Evolutionary conservation across 2,888 invertebrate genomes (phyloP).

Genomic region (Leptarthrus brevirostris): DNA sequence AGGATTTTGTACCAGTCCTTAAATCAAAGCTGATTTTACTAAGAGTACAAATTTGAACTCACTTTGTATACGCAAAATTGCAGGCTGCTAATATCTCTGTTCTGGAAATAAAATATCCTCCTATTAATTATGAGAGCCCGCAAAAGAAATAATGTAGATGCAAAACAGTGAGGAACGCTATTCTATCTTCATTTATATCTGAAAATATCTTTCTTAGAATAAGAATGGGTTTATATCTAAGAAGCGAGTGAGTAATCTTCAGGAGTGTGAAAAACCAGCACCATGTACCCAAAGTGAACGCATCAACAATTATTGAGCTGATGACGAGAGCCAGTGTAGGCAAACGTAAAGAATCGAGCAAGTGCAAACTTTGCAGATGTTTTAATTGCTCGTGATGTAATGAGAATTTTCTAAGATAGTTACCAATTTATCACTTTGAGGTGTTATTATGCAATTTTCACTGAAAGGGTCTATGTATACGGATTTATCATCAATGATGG

Average conservation of each 20-base stretch:
- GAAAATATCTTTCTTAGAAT: constrained; percentile 7
- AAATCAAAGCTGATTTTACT: too few species aligned
- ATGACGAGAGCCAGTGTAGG: constrained; percentile 26
- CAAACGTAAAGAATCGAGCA: constrained; percentile 21
- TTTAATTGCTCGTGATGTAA: constrained; percentile 38
- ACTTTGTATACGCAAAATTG: too few species aligned
- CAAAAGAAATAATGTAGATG: background rate
- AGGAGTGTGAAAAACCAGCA: constrained; percentile 27
- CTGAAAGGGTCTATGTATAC: background rate
- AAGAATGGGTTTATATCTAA: background rate
- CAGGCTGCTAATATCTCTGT: constrained; percentile 32
- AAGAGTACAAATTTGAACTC: too few species aligned
- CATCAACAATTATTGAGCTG: constrained; percentile 30
- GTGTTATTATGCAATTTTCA: constrained; percentile 43
- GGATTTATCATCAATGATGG: constrained; percentile 20
- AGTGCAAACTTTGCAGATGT: constrained; percentile 34
- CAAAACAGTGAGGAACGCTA: constrained; percentile 15
- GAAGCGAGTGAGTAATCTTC: constrained; percentile 25
- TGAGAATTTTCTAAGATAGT: constrained; percentile 4
- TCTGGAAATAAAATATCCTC: constrained; percentile 28
- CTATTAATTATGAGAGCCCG: constrained; percentile 21
- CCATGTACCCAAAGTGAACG: constrained; percentile 23
- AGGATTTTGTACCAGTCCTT: too few species aligned
- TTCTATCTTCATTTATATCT: constrained; percentile 28
- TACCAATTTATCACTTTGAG: constrained; percentile 9